Evolutionary conservation across 2,888 invertebrate genomes (phyloP).

Genomic region (Diaperis boleti): DNA sequence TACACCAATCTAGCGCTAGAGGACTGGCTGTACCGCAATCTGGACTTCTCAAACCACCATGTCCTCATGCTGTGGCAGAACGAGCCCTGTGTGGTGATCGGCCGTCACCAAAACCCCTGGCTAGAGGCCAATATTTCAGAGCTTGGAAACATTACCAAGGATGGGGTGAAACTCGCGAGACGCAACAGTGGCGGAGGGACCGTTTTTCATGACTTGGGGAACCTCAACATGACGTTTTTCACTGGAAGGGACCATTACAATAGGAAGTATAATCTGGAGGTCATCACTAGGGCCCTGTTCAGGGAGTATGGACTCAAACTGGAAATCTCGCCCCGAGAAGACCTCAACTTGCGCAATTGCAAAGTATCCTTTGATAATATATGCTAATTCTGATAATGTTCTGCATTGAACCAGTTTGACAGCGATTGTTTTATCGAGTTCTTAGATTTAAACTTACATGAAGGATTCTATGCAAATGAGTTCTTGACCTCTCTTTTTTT

Average conservation of each 20-base stretch:
- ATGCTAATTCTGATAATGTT: slow-evolving; percentile 9
- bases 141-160: slow-evolving; percentile 67
- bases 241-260: slow-evolving; percentile 86
- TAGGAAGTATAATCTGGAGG: slow-evolving; percentile 87
- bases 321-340: slow-evolving; percentile 84
- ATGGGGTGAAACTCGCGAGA: slow-evolving; percentile 83
- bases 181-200: slow-evolving; percentile 97
- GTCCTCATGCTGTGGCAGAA: slow-evolving; percentile 94
- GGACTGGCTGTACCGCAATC: slow-evolving; percentile 94
- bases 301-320: slow-evolving; percentile 85
- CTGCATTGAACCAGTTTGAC: slow-evolving; percentile 26
- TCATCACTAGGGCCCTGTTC: slow-evolving; percentile 86
- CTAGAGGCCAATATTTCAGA: slow-evolving; percentile 85
- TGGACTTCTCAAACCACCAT: slow-evolving; percentile 85
- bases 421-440: slow-evolving; percentile 7
- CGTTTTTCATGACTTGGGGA: slow-evolving; percentile 96
- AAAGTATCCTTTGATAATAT: slow-evolving; percentile 77
- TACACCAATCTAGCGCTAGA: slow-evolving; percentile 95
- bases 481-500: not conserved
- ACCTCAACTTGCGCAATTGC: slow-evolving; percentile 83
- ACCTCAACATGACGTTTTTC: slow-evolving; percentile 93
- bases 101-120: slow-evolving; percentile 98
- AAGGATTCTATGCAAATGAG: slow-evolving; percentile 11
- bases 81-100: slow-evolving; percentile 94
- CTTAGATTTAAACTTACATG: slow-evolving; percentile 6